Evolutionary conservation across 37 sponge, comb jelly and placozoan genomes (phyloP).

Genomic region (Ephydatia muelleri): DNA sequence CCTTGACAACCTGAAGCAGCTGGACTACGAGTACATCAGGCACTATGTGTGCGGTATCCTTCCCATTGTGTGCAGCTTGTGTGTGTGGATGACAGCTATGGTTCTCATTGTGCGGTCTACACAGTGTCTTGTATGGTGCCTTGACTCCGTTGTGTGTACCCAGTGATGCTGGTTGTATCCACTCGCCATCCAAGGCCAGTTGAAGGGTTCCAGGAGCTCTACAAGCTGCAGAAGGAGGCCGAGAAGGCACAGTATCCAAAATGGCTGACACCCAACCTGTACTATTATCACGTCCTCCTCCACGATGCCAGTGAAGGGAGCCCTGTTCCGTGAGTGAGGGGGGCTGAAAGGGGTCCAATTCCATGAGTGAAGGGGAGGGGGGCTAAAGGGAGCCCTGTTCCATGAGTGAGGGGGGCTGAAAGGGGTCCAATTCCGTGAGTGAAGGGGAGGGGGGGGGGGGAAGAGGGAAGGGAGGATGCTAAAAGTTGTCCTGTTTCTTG

Average conservation of each 20-base stretch:
- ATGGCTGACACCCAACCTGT: slow-evolving; percentile 69
- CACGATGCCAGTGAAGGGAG: slow-evolving; percentile 54
- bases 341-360: background rate
- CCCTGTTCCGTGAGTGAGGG: slow-evolving; percentile 25
- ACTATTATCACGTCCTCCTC: slow-evolving; percentile 72
- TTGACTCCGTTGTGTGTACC: background rate
- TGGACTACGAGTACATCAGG: slow-evolving; percentile 70
- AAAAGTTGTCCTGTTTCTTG: background rate
- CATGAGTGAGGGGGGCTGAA: slow-evolving; percentile 25
- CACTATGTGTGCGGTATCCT: slow-evolving; percentile 71
- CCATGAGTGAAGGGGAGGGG: background rate
- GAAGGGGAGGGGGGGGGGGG: background rate
- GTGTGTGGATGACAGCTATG: background rate
- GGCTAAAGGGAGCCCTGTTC: slow-evolving; percentile 2
- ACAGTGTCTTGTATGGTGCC: background rate
- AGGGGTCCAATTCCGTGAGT: background rate
- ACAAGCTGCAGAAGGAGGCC: slow-evolving; percentile 50
- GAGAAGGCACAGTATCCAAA: slow-evolving; percentile 60
- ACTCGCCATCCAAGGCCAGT: slow-evolving; percentile 58
- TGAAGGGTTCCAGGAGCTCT: slow-evolving; percentile 59
- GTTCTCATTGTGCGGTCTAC: background rate
- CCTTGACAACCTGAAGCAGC: slow-evolving; percentile 68
- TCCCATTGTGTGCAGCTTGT: background rate
- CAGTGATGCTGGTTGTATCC: slow-evolving; percentile 80
- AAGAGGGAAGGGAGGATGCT: slow-evolving; percentile 11